Evolutionary conservation across 2,797 vertebrate genomes (phyloP), one percentile per base, ranked within the genome.

Genomic region (Neosilurus hyrtlii): DNA sequence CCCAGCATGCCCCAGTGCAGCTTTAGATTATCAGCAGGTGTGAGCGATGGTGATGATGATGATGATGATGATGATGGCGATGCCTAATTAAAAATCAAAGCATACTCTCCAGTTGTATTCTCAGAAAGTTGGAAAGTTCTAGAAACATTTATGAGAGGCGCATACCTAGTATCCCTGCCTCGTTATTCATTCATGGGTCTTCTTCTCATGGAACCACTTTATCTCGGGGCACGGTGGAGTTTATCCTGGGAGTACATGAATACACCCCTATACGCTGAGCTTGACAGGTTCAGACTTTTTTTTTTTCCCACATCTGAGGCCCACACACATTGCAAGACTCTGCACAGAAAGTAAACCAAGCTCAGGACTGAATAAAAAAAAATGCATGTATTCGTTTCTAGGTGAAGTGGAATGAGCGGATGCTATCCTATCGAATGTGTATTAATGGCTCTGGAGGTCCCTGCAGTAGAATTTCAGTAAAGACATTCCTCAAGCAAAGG

Each of bases 1-100:
- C 86, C 68, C 62, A 87, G 83, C 79, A 88, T 61, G 83, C 86
- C 82, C 85, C 24, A 65, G 15, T 30, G 61, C 76, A 52, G 43
- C 16, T 66, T 65, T 66, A 26, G 43, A 30, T 79, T 65, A 26
- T 63, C 37, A 65, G 43, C 6, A 78, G 9, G n/a, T 65, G 16
- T n/a, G 74, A 61, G 35, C 2, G 12, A 59, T 16, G 56, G 14
- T 16, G 16, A 59, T 59, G 56, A 59, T 16, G 56, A 59, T 5
- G 12, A 59, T 16, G 57, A 59, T 5, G 57, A 59, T 15, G 2
- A 4, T 16, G 3, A 59, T 16, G 5, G 18, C 1, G 57, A 61
- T 18, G 1, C 7, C 7, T 18, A 61, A 61, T 22, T 9, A 22
- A 70, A 72, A 24, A 74, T 14, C 9, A 65, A 63, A 78, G n/a